Percentiles rank a stretch among this genome's conserved stretches.
Evolutionary conservation across 1,140 invertebrate species (phyloP).

Genomic region (Leptopilina clavipes): DNA sequence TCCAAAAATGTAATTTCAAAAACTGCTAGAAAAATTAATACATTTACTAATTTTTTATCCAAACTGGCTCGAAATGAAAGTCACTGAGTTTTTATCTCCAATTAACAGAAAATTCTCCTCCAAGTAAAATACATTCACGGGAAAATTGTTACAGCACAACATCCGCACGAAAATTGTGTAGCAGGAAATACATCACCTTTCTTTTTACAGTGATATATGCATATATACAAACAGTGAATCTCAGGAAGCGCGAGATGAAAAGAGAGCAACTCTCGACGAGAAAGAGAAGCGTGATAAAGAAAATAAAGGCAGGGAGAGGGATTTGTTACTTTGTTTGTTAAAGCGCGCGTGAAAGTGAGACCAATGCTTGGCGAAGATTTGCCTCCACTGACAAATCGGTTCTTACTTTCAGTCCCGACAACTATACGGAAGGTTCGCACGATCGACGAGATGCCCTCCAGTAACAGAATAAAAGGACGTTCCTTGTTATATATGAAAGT

Average conservation of each 20-base stretch:
- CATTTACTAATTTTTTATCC: no score
- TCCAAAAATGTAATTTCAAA: no score
- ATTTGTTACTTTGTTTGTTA: conserved; percentile 45
- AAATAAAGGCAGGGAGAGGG: conserved; percentile 26
- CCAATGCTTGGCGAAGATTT: conserved; percentile 46
- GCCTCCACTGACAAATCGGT: conserved; percentile 54
- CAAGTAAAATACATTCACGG: neutral
- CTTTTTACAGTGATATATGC: neutral
- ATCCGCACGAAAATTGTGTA: conserved; percentile 7
- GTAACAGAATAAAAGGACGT: neutral
- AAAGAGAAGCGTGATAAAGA: conserved; percentile 36
- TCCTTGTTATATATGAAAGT: no score
- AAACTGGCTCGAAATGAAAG: no score
- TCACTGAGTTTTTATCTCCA: neutral
- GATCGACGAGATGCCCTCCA: conserved; percentile 45
- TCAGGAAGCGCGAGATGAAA: conserved; percentile 39
- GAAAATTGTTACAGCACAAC: neutral
- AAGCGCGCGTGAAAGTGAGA: conserved; percentile 55
- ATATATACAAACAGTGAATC: conserved; percentile 17
- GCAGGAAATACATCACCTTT: neutral
- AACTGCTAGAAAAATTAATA: no score
- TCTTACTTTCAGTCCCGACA: conserved; percentile 46
- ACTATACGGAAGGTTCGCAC: conserved; percentile 44
- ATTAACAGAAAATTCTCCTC: neutral
- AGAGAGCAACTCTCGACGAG: conserved; percentile 37